phyloP scores from a whole-genome alignment of 2,888 invertebrate genomes.

The Monochamus alternatus region DNA sequence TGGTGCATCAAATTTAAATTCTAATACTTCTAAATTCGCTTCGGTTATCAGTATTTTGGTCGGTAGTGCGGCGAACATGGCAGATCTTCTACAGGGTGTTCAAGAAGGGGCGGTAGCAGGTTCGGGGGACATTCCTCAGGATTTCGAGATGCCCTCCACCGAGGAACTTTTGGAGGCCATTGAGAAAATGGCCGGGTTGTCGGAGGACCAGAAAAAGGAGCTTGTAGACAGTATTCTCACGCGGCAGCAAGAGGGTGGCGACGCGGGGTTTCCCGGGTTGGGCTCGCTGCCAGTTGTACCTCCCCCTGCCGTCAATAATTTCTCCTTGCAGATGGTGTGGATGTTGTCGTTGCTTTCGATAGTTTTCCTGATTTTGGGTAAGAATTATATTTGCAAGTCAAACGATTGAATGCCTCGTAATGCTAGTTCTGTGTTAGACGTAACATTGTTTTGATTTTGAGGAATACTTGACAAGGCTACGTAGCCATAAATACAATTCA shows the following conservation, averaged over 20 bases:
- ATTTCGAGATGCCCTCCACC: conserved; percentile 70
- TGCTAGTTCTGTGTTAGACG: no score
- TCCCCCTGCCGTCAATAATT: conserved; percentile 12
- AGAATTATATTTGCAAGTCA: conserved; percentile 7
- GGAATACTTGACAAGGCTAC: no score
- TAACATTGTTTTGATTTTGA: neutral
- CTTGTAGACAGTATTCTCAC: conserved; percentile 69
- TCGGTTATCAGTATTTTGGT: neutral
- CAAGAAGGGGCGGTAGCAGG: neutral
- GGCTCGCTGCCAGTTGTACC: conserved; percentile 52
- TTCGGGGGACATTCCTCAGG: neutral
- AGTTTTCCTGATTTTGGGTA: conserved; percentile 48
- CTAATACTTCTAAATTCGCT: neutral
- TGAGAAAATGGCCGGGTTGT: conserved; percentile 73
- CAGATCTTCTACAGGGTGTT: conserved; percentile 8
- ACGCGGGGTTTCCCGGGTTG: conserved; percentile 54
- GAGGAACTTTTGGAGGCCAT: conserved; percentile 76
- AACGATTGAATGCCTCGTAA: no score
- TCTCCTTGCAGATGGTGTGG: conserved; percentile 38
- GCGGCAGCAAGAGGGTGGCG: conserved; percentile 17
- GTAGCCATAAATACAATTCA: no score
- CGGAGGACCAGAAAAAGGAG: conserved; percentile 77
- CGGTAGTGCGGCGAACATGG: conserved; percentile 11
- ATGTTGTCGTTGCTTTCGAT: conserved; percentile 44
- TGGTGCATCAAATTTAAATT: neutral